phyloP scores from a whole-genome alignment of 2,888 invertebrate genomes.

The Dynastes grantii region DNA sequence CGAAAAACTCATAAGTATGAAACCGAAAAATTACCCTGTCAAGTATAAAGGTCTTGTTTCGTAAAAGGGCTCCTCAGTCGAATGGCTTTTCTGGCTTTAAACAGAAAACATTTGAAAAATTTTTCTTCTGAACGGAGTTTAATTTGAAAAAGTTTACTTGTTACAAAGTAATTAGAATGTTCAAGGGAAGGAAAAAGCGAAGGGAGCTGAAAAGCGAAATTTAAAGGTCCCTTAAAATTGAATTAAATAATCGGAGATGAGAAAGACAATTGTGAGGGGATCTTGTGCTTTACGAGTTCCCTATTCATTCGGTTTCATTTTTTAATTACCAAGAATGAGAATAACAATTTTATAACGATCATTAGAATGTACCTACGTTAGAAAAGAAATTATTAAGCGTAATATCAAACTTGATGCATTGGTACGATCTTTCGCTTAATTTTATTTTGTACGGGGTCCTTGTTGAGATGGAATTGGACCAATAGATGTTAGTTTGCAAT shows the following conservation, averaged over 20 bases:
- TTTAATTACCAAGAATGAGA: neutral
- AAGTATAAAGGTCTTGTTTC: slow-evolving; percentile 43
- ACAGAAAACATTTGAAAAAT: slow-evolving; percentile 43
- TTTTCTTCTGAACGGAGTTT: slow-evolving; percentile 36
- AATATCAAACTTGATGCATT: neutral
- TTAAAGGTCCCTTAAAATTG: slow-evolving; percentile 38
- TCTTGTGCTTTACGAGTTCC: neutral
- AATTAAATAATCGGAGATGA: slow-evolving; percentile 37
- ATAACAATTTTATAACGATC: neutral
- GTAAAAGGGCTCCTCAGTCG: slow-evolving; percentile 5
- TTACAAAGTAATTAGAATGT: slow-evolving; percentile 46
- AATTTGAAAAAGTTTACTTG: slow-evolving; percentile 48
- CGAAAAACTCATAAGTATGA: slow-evolving; percentile 33
- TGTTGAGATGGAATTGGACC: neutral
- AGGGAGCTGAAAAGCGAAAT: slow-evolving; percentile 28
- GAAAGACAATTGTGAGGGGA: slow-evolving; percentile 17
- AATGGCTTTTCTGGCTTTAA: slow-evolving; percentile 31
- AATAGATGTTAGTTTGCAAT: neutral
- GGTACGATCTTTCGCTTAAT: neutral
- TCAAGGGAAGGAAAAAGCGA: slow-evolving; percentile 10
- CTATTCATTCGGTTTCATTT: neutral
- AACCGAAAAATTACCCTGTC: slow-evolving; percentile 43
- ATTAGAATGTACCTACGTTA: neutral
- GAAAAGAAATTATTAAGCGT: neutral
- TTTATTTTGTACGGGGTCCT: neutral